Evolutionary conservation across 2,797 vertebrate genomes (phyloP).

Genomic region (Paramormyrops hopkinsi): DNA sequence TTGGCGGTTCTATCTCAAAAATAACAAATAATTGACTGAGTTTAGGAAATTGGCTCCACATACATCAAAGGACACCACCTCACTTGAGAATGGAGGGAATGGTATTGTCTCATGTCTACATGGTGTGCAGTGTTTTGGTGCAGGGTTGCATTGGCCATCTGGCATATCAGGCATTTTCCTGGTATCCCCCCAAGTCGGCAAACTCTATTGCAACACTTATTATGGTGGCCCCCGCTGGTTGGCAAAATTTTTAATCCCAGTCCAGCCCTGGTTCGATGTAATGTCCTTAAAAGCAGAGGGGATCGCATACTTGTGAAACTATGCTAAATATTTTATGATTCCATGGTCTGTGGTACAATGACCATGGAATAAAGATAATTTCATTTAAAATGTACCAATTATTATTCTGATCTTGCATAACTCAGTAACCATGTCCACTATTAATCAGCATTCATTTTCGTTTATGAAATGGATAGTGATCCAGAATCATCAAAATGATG

Average conservation of each 20-base stretch:
- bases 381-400: conserved; percentile 52
- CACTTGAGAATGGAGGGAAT: background rate
- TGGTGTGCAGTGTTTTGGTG: background rate
- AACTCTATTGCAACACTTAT: background rate
- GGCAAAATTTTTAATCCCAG: background rate
- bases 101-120: background rate
- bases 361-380: conserved; percentile 50
- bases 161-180: background rate
- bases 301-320: background rate
- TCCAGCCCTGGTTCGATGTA: background rate
- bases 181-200: background rate
- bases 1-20: background rate
- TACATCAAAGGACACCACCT: background rate
- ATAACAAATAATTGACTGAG: background rate
- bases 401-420: conserved; percentile 51
- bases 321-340: background rate
- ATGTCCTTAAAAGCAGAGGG: background rate
- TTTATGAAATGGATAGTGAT: conserved; percentile 23
- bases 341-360: conserved; percentile 60
- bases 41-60: background rate
- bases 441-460: conserved; percentile 32
- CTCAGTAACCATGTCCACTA: conserved; percentile 48
- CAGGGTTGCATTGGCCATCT: background rate
- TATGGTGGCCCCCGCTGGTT: background rate
- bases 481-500: background rate